Conservation (phyloP, 2,888 invertebrate species). For the Idaea biselata region DNA sequence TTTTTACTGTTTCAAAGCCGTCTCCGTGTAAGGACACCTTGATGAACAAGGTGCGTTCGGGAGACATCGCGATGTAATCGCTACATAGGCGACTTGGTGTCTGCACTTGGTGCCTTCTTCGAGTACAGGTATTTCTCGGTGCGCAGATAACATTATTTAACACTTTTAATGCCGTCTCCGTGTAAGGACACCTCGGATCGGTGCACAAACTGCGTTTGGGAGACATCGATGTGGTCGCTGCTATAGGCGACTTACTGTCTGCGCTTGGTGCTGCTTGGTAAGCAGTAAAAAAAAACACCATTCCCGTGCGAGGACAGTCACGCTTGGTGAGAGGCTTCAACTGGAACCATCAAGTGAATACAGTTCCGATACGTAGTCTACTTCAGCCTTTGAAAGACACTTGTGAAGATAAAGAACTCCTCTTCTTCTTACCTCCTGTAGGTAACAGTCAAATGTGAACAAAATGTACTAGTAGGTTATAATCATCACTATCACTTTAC, state of each 20-base stretch:
- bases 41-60: conserved; percentile 85
- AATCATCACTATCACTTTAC: no score
- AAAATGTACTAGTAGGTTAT: no score
- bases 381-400: no score
- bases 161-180: conserved; percentile 75
- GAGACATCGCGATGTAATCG: conserved; percentile 85
- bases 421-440: no score
- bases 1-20: conserved; percentile 51
- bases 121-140: conserved; percentile 89
- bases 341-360: no score
- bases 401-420: no score
- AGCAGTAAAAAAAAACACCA: no score
- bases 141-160: conserved; percentile 68
- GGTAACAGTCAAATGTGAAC: no score
- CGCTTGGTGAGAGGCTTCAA: no score
- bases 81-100: conserved; percentile 86
- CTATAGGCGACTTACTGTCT: conserved; percentile 86
- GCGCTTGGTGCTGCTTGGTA: conserved; percentile 87
- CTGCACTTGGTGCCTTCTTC: conserved; percentile 86
- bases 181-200: conserved; percentile 81
- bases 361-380: no score
- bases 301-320: no score
- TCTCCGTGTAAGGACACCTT: conserved; percentile 83
- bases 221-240: conserved; percentile 85
- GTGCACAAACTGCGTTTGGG: conserved; percentile 86